Percentiles rank a stretch among this genome's conserved stretches.
Conservation (phyloP, 2,888 invertebrate species). For the Dolichomitus sp. region DNA sequence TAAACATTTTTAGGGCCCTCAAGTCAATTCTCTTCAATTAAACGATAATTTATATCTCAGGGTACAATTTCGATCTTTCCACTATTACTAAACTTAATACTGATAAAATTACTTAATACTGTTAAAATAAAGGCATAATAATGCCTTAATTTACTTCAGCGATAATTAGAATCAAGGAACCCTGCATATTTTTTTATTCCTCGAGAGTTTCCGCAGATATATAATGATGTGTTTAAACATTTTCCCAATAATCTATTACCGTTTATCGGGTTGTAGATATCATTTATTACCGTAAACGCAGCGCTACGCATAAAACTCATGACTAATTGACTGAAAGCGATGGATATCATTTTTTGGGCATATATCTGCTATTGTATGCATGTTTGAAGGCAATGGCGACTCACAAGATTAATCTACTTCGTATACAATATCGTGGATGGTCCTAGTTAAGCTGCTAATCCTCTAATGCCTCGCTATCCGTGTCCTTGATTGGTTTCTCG, state of each 20-base stretch:
- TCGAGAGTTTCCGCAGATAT: not conserved
- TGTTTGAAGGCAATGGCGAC: conserved; percentile 11
- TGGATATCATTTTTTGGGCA: not conserved
- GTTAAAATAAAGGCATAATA: not conserved
- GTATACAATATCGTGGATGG: not conserved
- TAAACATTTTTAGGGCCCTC: too few relatives aligned
- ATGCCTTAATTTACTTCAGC: not conserved
- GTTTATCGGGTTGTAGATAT: not conserved
- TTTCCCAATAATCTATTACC: not conserved
- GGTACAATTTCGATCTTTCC: not conserved
- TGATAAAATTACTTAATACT: not conserved
- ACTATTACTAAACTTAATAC: not conserved
- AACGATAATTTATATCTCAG: too few relatives aligned
- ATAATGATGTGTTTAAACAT: not conserved
- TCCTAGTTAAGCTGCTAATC: conserved; percentile 29
- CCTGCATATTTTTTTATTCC: not conserved
- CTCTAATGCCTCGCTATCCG: conserved; percentile 21
- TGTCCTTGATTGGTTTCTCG: conserved; percentile 45
- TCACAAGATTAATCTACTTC: not conserved
- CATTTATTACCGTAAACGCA: not conserved
- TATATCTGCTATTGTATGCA: not conserved
- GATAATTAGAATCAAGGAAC: not conserved
- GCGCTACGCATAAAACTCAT: not conserved
- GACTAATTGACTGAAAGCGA: not conserved
- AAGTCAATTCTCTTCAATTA: too few relatives aligned